Percentiles rank a stretch among this genome's conserved stretches.
These are phyloP conservation scores for Hesperia comma DNA, from an alignment of 2,888 invertebrate species.

Conservation along the genomic window DNA sequence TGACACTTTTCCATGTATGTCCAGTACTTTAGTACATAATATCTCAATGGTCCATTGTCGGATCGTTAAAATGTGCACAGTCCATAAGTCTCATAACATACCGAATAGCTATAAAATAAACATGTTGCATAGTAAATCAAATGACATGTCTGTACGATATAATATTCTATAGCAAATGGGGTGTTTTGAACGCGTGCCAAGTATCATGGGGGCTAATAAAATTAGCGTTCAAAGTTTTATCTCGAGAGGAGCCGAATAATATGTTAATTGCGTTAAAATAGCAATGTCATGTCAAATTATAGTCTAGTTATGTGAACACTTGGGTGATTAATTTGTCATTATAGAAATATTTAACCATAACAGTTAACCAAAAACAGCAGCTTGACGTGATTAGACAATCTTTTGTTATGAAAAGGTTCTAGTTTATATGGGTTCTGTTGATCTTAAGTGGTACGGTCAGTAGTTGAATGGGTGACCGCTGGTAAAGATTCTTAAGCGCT, in stretches of 20 bases:
- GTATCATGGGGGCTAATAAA: slow-evolving; percentile 30
- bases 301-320: not conserved
- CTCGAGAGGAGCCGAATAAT: slow-evolving; percentile 13
- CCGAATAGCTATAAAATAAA: no score
- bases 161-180: slow-evolving; percentile 1
- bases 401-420: no score
- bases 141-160: not conserved
- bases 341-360: not conserved
- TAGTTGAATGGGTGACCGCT: no score
- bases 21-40: no score
- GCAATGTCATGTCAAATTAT: slow-evolving; percentile 13
- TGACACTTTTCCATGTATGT: no score
- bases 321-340: not conserved
- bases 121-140: not conserved
- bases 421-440: no score
- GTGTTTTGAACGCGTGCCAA: slow-evolving; percentile 34
- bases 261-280: slow-evolving; percentile 25
- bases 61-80: no score
- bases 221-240: slow-evolving; percentile 33
- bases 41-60: no score
- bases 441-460: no score
- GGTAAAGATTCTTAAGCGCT: no score
- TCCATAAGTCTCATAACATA: no score
- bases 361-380: not conserved
- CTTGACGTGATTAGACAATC: no score